Evolutionary conservation across 2,888 invertebrate species (phyloP), one percentile per base, ranked within the genome.

Genomic region (Megamerina dolium): DNA sequence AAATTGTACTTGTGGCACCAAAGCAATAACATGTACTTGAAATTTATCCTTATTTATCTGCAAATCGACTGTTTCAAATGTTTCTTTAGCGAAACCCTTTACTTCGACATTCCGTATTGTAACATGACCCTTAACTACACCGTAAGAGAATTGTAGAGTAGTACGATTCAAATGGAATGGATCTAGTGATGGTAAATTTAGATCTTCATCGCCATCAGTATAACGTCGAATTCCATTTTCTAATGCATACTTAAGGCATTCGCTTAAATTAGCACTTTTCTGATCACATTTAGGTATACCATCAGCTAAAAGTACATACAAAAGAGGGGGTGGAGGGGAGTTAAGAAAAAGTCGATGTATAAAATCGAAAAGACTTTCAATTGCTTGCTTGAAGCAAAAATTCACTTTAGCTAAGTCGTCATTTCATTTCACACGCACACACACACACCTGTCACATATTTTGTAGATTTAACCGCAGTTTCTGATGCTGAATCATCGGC

Each of bases 171-270:
- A 37, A 8, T 46, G 46, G 26, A 66, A 64, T 2, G 72, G 72
- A 55, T 72, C 72, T 31, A 68, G 51, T 17, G 68, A 55, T 30
- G 66, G 70, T 43, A 72, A 62, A 29, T 66, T 65, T 3, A 70
- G 57, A 19, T 59, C 57, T 32, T 56, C 56, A 46, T 68, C 63
- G 43, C 73, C 73, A 50, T 64, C 53, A 56, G 62, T 59, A 12
- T 60, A 45, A 21, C 66, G 64, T 8, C 64, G 65, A 13, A 79
- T 54, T 27, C 78, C 74, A 12, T 70, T 59, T 57, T 77, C 75
- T 3, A 81, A 70, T 3, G 77, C 76, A 12, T 77, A 75, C 43
- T 73, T 70, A 20, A 82, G 62, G 54, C 82, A 82, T 38, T 77
- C 75, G 55, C 78, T 78, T 10, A 79, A 69, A 33, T 80, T 75